These are phyloP conservation scores for Vombatus ursinus DNA, from an alignment of 2,113 vertebrate genomes.

Conservation along the genomic window DNA sequence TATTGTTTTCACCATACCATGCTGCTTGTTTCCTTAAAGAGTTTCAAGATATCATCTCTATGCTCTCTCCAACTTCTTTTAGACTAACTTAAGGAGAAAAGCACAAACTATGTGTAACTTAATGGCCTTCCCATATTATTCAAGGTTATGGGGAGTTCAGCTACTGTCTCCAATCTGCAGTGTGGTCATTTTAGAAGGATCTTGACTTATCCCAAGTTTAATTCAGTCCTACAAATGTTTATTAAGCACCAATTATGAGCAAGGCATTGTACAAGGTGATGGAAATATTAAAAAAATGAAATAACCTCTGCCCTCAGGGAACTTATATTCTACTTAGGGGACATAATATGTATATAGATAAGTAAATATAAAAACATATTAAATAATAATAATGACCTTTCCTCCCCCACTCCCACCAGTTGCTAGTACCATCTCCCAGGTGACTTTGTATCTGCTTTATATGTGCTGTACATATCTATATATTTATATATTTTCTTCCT, in stretches of 20 bases:
- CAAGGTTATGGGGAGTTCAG: neutral
- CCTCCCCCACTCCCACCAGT: neutral
- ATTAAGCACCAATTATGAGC: neutral
- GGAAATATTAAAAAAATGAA: neutral
- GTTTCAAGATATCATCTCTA: neutral
- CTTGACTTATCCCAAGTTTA: neutral
- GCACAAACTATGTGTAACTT: neutral
- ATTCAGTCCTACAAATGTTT: neutral
- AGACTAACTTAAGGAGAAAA: neutral
- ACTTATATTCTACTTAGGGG: neutral
- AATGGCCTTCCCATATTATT: neutral
- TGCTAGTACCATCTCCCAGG: neutral
- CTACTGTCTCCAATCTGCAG: neutral
- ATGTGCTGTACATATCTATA: neutral
- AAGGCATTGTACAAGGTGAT: neutral
- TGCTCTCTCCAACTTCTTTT: neutral
- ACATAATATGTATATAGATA: neutral
- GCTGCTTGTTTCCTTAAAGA: neutral
- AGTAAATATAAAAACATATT: neutral
- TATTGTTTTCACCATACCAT: too few species aligned
- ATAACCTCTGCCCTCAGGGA: neutral
- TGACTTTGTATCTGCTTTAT: neutral
- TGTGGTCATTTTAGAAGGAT: neutral
- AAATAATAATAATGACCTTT: neutral
- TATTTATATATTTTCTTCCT: neutral